Conservation (phyloP, 2,113 vertebrate genomes). For the Varanus komodoensis region DNA sequence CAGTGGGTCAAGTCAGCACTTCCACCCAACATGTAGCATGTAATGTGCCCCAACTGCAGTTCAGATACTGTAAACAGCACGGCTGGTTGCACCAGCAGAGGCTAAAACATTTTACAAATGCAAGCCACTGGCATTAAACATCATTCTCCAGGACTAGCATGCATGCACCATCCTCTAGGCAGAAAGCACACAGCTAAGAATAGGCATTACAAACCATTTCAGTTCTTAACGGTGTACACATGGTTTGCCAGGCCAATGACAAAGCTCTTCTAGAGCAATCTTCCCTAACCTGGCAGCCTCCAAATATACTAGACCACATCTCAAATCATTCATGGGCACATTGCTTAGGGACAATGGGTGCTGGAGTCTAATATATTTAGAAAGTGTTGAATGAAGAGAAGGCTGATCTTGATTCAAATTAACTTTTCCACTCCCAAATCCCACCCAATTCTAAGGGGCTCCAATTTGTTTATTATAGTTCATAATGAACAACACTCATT, state of each 20-base stretch:
- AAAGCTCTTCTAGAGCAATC: neutral
- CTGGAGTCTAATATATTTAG: no score
- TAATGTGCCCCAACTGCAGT: neutral
- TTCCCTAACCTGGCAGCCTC: no score
- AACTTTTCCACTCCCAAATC: neutral
- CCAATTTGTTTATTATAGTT: neutral
- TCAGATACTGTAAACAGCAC: neutral
- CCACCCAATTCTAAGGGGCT: neutral
- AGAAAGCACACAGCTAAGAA: neutral
- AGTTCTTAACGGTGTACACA: neutral
- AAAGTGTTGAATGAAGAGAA: no score
- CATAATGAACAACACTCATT: neutral
- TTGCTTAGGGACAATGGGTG: no score
- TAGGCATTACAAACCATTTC: neutral
- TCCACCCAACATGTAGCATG: neutral
- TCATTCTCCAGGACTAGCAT: neutral
- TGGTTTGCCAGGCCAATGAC: neutral
- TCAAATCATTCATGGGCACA: no score
- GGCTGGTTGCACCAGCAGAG: neutral
- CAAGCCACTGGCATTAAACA: neutral
- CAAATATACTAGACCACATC: no score
- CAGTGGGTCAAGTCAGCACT: no score
- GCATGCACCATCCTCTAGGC: neutral
- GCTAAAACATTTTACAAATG: neutral
- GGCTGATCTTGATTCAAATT: neutral